Evolutionary conservation across 2,888 invertebrate genomes (phyloP).

Genomic region (Xiphydria camelus): DNA sequence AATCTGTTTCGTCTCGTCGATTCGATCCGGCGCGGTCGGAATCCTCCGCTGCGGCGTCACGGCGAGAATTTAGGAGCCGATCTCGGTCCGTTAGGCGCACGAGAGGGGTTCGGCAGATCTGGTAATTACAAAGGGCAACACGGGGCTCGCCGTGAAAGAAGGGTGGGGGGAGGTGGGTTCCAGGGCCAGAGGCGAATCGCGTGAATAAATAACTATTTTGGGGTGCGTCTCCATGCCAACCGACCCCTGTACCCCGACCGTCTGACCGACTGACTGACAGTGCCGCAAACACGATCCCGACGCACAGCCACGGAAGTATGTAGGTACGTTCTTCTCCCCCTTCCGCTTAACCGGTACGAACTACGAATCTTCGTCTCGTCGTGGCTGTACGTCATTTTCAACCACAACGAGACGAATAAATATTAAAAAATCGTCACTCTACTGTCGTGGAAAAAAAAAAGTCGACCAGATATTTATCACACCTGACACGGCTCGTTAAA

Average conservation of each 20-base stretch:
- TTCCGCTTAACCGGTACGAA: too few species aligned
- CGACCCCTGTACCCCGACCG: constrained; percentile 26
- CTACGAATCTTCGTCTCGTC: too few species aligned
- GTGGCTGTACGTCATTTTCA: too few species aligned
- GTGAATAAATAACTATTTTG: constrained; percentile 52
- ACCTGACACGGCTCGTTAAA: too few species aligned
- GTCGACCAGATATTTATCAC: too few species aligned
- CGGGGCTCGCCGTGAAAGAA: constrained; percentile 15
- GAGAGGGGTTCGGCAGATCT: constrained; percentile 14
- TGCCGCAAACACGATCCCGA: constrained; percentile 33
- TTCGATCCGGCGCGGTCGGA: constrained; percentile 12
- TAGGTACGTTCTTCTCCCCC: too few species aligned
- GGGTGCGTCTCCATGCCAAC: constrained; percentile 45
- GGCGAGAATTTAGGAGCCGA: too few species aligned
- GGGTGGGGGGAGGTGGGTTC: constrained; percentile 18
- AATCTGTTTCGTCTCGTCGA: constrained; percentile 16
- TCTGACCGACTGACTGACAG: constrained; percentile 34
- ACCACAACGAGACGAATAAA: too few species aligned
- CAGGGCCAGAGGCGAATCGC: constrained; percentile 42
- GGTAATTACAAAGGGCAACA: constrained; percentile 34
- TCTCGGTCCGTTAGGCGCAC: too few species aligned
- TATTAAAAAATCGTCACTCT: too few species aligned
- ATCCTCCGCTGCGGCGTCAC: too few species aligned
- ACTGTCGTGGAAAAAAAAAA: too few species aligned
- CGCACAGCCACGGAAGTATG: background rate